Evolutionary conservation across 2,113 vertebrate species (phyloP), one percentile per base, ranked within the genome.

Genomic region (Vireo altiloquus): DNA sequence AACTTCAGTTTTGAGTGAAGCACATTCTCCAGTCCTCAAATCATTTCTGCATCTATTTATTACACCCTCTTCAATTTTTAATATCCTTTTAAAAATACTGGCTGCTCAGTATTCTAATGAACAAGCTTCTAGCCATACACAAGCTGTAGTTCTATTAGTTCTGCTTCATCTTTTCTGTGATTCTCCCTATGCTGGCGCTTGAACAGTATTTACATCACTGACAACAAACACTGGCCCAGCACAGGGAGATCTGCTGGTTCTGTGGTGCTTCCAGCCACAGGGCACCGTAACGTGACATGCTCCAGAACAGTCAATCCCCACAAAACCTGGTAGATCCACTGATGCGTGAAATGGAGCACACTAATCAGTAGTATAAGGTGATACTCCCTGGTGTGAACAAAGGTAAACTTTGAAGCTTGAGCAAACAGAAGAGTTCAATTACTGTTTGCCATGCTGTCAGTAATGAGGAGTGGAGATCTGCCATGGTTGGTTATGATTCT

Each of bases 1-100:
- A 95, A 91, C 82, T 85, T 87, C 18, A 76, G 88, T 75, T 74
- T 92, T 42, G 80, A 89, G 60, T 59, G 64, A 95, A 95, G 89
- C 79, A 94, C 66, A 59, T 90, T 72, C 88, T 93, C 39, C 68
- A 83, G 60, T 53, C 35, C 42, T 93, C 64, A 86, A 82, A 94
- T 66, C 0, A 78, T 56, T 95, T 92, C 80, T 89, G 60, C 65
- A 66, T 63, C 83, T 89, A 71, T 89, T 94, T 93, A 82, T 95
- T 66, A 83, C 21, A 57, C 5, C 11, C 47, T 90, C 80, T 90
- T 96, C 52, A 74, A 70, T 89, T 81, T 74, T 95, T 90, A 89
- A 88, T 66, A 86, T 31, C 64, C 59, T 83, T 74, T 77, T 59
- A 2, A 78, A 90, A 90, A 90, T 47, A 81, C 12, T 9, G 54